Percentiles rank a stretch among this genome's conserved stretches.
Evolutionary conservation across 2,113 vertebrate species (phyloP).

Genomic region (Willisornis vidua): DNA sequence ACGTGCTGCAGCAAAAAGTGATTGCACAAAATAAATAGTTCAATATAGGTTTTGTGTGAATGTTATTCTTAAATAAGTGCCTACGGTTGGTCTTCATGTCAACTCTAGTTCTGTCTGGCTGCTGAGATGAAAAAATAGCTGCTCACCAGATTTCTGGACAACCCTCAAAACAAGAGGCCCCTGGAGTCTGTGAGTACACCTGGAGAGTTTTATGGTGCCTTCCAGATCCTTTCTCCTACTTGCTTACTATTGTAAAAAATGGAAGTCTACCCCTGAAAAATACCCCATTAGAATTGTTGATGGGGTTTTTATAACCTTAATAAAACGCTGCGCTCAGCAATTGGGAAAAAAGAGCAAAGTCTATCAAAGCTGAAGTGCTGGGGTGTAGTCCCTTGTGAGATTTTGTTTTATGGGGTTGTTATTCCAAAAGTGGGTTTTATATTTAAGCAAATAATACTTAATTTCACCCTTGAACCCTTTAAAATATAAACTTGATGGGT

Average conservation of each 20-base stretch:
- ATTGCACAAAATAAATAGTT: slow-evolving; percentile 10
- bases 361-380: not conserved
- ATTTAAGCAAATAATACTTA: slow-evolving; percentile 10
- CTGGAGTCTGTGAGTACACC: not conserved
- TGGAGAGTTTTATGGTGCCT: not conserved
- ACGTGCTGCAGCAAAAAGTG: not conserved
- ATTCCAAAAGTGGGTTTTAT: not conserved
- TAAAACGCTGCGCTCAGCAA: not conserved
- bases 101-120: not conserved
- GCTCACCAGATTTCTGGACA: not conserved
- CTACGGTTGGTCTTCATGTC: not conserved
- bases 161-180: not conserved
- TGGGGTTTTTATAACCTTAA: not conserved
- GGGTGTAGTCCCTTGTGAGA: not conserved
- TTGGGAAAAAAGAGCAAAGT: not conserved
- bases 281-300: not conserved
- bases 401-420: not conserved
- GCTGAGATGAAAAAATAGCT: not conserved
- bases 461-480: slow-evolving; percentile 5
- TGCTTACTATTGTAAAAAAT: not conserved
- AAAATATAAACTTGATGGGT: not conserved
- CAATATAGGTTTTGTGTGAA: not conserved
- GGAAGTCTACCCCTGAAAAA: not conserved
- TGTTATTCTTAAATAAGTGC: not conserved
- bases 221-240: not conserved